These are phyloP conservation scores for Rhingia campestris DNA, from an alignment of 2,888 invertebrate species.

Conservation along the genomic window DNA sequence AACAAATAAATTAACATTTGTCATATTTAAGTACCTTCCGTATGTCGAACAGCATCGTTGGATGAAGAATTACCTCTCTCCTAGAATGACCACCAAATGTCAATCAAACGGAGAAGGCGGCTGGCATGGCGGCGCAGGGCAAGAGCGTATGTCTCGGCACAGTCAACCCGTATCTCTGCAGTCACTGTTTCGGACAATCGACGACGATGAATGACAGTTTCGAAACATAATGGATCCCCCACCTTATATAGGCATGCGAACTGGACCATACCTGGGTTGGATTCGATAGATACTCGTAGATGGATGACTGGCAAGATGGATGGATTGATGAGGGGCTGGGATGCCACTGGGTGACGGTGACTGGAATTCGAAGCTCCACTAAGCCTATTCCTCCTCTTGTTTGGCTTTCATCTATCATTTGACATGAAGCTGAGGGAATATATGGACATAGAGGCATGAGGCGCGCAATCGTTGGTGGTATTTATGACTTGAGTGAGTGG, in stretches of 20 bases:
- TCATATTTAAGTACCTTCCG: conserved; percentile 69
- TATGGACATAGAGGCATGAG: conserved; percentile 18
- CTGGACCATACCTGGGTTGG: conserved; percentile 70
- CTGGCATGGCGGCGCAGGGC: not conserved
- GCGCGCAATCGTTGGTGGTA: conserved; percentile 61
- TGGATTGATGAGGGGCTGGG: conserved; percentile 52
- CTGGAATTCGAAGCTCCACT: conserved; percentile 54
- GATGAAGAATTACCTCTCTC: conserved; percentile 63
- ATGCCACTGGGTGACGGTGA: conserved; percentile 53
- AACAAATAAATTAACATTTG: conserved; percentile 73
- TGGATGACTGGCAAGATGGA: conserved; percentile 26
- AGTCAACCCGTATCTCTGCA: conserved; percentile 59
- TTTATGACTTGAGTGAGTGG: conserved; percentile 64
- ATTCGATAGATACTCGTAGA: conserved; percentile 43
- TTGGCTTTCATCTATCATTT: conserved; percentile 49
- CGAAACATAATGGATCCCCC: conserved; percentile 73
- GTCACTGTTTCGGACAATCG: conserved; percentile 61
- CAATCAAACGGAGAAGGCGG: conserved; percentile 63
- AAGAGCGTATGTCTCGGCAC: conserved; percentile 34
- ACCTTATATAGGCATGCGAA: conserved; percentile 71
- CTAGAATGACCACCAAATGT: conserved; percentile 57
- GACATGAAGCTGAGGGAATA: conserved; percentile 32
- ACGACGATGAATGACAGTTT: conserved; percentile 71
- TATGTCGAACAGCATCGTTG: conserved; percentile 37
- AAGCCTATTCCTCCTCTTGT: conserved; percentile 47